These are phyloP conservation scores for Carlito syrichta DNA, from an alignment of 2,113 vertebrate species.

Conservation along the genomic window DNA sequence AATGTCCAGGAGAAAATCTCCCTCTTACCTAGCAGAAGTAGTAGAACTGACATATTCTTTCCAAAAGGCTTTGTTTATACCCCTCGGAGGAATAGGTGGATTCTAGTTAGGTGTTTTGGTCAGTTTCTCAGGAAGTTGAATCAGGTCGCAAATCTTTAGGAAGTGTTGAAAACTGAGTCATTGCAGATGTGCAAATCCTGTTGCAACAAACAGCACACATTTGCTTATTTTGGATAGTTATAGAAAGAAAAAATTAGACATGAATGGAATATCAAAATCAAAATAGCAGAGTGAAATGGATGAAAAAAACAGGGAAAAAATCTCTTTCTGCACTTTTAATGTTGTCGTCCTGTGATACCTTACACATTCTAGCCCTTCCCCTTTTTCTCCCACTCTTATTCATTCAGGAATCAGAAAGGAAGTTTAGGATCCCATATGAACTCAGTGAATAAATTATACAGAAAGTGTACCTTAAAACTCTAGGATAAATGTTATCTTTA, in stretches of 20 bases:
- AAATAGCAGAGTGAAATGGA: neutral
- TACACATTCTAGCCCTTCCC: rapidly evolving
- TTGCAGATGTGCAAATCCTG: constrained; percentile 73
- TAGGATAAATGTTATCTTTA: neutral
- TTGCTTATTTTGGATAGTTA: constrained; percentile 76
- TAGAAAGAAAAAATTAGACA: constrained; percentile 24
- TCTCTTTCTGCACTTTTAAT: neutral
- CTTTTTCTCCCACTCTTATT: rapidly evolving
- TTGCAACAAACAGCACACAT: constrained; percentile 66
- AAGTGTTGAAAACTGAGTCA: constrained; percentile 72
- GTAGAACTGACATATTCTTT: neutral
- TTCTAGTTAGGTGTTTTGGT: constrained; percentile 44
- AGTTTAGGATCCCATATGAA: neutral
- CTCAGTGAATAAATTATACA: neutral
- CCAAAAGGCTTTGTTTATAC: neutral
- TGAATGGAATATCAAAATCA: neutral
- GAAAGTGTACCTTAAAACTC: neutral
- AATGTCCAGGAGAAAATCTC: neutral
- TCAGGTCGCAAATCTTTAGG: constrained; percentile 65
- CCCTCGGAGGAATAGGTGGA: neutral
- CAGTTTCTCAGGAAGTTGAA: constrained; percentile 54
- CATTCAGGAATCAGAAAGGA: neutral
- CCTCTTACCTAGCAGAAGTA: neutral
- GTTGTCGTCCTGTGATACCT: too few species aligned
- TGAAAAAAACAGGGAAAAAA: neutral